phyloP scores from a whole-genome alignment of 2,888 invertebrate genomes.

The Trissolcus japonicus region DNA sequence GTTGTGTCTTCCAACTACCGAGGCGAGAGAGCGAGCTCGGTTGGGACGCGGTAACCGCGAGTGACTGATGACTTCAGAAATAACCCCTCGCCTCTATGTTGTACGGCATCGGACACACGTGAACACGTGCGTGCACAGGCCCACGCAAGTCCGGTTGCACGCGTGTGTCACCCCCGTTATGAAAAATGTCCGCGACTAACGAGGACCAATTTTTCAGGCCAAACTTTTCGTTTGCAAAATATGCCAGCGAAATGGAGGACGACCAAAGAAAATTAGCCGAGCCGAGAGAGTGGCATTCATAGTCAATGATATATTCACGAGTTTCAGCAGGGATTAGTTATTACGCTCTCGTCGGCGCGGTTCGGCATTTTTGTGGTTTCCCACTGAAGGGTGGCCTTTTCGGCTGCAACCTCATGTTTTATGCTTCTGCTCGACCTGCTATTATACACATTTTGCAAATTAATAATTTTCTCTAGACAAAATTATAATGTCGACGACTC shows the following conservation, averaged over 20 bases:
- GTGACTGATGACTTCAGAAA: constrained; percentile 75
- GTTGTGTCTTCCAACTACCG: constrained; percentile 54
- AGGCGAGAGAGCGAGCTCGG: constrained; percentile 12
- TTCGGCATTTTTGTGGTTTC: constrained; percentile 24
- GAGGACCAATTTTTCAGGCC: constrained; percentile 39
- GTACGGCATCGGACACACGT: constrained; percentile 61
- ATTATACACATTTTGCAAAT: too few species aligned
- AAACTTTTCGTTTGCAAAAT: constrained; percentile 27
- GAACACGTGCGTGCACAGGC: constrained; percentile 63
- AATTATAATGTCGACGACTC: too few species aligned
- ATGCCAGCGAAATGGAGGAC: neutral
- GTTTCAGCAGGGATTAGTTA: constrained; percentile 28
- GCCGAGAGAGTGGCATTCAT: neutral
- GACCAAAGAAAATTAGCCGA: constrained; percentile 6
- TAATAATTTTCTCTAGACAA: too few species aligned
- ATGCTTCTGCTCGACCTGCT: neutral
- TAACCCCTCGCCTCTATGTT: constrained; percentile 66
- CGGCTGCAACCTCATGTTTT: constrained; percentile 1
- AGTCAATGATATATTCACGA: constrained; percentile 16
- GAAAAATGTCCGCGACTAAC: constrained; percentile 43
- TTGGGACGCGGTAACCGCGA: constrained; percentile 59
- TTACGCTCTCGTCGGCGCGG: constrained; percentile 7
- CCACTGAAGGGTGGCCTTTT: neutral
- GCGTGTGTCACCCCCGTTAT: constrained; percentile 1
- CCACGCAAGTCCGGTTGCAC: constrained; percentile 59